These are phyloP conservation scores for Machimus atricapillus DNA, from an alignment of 2,888 invertebrate genomes.

Conservation along the genomic window DNA sequence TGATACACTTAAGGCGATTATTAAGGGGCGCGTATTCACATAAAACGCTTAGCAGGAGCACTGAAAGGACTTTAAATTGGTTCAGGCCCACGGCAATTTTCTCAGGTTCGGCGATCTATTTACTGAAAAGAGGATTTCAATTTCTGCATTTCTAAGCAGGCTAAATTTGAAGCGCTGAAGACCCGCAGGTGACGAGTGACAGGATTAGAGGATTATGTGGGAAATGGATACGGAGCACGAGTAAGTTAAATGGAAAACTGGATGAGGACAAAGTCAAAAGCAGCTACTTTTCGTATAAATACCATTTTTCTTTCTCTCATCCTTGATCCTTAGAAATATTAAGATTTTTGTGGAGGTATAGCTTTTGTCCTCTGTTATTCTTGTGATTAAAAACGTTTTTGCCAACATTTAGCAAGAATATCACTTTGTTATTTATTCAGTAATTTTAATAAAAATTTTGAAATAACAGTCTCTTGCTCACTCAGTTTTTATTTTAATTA, in stretches of 20 bases:
- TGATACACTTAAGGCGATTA: slow-evolving; percentile 47
- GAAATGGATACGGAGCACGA: slow-evolving; percentile 12
- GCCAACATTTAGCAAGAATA: too few relatives aligned
- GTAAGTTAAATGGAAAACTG: not conserved
- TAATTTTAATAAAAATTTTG: too few relatives aligned
- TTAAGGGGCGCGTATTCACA: slow-evolving; percentile 36
- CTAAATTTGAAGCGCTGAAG: not conserved
- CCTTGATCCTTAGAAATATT: not conserved
- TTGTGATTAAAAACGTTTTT: not conserved
- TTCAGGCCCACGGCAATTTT: not conserved
- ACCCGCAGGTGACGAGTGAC: slow-evolving; percentile 19
- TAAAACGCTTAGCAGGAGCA: slow-evolving; percentile 23
- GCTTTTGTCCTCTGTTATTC: not conserved
- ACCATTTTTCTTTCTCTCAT: not conserved
- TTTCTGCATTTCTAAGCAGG: not conserved
- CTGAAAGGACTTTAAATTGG: slow-evolving; percentile 31
- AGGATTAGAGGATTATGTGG: slow-evolving; percentile 25
- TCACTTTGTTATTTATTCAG: too few relatives aligned
- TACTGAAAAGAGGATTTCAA: slow-evolving; percentile 30
- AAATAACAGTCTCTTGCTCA: too few relatives aligned
- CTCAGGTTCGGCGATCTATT: not conserved
- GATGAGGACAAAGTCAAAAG: slow-evolving; percentile 8
- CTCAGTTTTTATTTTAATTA: too few relatives aligned
- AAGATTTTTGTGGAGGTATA: not conserved
- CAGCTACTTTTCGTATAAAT: not conserved